Conservation (phyloP, 1,140 invertebrate genomes). For the Pachypsylla venusta region DNA sequence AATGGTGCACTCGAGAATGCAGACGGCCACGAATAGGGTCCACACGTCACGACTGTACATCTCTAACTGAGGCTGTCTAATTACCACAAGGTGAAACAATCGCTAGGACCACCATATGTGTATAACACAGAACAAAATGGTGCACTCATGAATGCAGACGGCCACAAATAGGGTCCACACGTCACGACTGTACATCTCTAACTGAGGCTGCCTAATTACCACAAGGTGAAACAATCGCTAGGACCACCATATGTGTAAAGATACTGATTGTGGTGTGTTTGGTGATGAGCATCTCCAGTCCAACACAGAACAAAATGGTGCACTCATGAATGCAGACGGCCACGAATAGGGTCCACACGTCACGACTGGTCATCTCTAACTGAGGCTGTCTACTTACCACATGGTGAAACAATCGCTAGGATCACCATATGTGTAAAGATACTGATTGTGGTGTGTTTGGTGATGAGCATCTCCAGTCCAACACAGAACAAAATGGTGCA, state of each 20-base stretch:
- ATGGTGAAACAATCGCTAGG: conserved; percentile 61
- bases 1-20: conserved; percentile 78
- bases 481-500: conserved; percentile 78
- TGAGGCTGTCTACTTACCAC: conserved; percentile 43
- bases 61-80: conserved; percentile 37
- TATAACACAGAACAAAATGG: conserved; percentile 74
- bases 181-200: too few relatives aligned
- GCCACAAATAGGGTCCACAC: conserved; percentile 48
- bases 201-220: too few relatives aligned
- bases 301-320: conserved; percentile 75
- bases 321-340: conserved; percentile 79
- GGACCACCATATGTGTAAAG: conserved; percentile 54
- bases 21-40: conserved; percentile 57
- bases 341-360: conserved; percentile 46
- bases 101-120: conserved; percentile 61
- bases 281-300: conserved; percentile 55
- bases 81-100: conserved; percentile 57
- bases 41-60: conserved; percentile 37
- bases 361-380: too few relatives aligned
- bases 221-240: conserved; percentile 62
- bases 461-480: conserved; percentile 57
- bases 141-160: conserved; percentile 73
- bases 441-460: conserved; percentile 35
- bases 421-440: conserved; percentile 52
- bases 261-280: conserved; percentile 36